Evolutionary conservation across 2,113 vertebrate species (phyloP).

Genomic region (Electrona antarctica): DNA sequence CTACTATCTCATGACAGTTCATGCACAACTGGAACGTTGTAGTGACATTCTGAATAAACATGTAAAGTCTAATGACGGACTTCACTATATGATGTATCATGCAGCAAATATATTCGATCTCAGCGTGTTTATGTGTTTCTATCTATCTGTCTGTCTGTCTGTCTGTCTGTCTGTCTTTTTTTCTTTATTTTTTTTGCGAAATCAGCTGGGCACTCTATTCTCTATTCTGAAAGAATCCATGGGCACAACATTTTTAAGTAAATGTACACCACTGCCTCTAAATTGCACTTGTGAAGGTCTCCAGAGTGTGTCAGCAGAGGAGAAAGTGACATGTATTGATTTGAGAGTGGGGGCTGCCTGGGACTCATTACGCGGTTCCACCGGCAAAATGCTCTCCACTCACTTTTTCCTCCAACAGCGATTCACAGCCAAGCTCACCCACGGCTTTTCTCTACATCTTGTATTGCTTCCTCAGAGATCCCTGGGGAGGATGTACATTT

Average conservation of each 20-base stretch:
- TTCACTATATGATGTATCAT: not conserved
- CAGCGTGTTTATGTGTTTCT: slow-evolving; percentile 6
- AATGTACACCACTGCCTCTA: slow-evolving; percentile 28
- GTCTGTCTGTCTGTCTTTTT: not conserved
- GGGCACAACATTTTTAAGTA: too few relatives aligned
- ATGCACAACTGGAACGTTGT: not conserved
- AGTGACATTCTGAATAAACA: slow-evolving; percentile 2
- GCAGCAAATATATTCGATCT: too few relatives aligned
- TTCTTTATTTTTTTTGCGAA: too few relatives aligned
- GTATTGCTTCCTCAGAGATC: slow-evolving; percentile 8
- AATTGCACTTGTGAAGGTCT: slow-evolving; percentile 60
- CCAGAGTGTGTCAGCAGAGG: slow-evolving; percentile 53
- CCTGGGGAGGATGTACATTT: slow-evolving; percentile 17
- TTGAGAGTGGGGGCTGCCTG: slow-evolving; percentile 41
- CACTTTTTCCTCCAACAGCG: slow-evolving; percentile 40
- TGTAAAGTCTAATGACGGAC: not conserved
- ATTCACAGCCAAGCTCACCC: slow-evolving; percentile 24
- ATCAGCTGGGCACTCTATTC: too few relatives aligned
- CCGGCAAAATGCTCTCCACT: slow-evolving; percentile 34
- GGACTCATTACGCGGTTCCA: slow-evolving; percentile 49
- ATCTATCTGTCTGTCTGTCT: not conserved
- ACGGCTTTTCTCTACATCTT: slow-evolving; percentile 28
- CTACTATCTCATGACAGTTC: slow-evolving; percentile 13
- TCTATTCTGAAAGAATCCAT: too few relatives aligned
- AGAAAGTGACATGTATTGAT: slow-evolving; percentile 58